phyloP scores from a whole-genome alignment of 2,888 invertebrate genomes.

The Caenorhabditis parvicauda region DNA sequence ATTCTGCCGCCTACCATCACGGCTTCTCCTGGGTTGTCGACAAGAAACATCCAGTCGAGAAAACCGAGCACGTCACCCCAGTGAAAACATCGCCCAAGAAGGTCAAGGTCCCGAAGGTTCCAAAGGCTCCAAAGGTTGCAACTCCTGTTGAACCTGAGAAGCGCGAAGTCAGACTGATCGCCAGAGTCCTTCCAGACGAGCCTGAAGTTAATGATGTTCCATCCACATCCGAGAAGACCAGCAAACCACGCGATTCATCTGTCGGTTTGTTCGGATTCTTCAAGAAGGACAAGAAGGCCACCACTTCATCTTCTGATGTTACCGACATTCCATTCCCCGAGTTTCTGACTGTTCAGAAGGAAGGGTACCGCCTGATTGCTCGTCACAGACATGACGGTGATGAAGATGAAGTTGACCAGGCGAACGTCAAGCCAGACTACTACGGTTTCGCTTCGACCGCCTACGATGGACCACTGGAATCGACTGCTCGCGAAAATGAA shows the following conservation, averaged over 20 bases:
- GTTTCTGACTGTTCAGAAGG: too few relatives aligned
- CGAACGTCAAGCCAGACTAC: conserved; percentile 8
- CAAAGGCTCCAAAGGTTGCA: too few relatives aligned
- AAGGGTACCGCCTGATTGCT: conserved; percentile 15
- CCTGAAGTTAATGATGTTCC: neutral
- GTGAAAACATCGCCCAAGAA: too few relatives aligned
- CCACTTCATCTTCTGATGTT: too few relatives aligned
- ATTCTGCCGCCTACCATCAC: too few relatives aligned
- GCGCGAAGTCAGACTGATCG: too few relatives aligned
- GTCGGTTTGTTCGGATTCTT: too few relatives aligned
- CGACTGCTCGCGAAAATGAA: conserved; percentile 10
- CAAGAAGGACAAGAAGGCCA: too few relatives aligned
- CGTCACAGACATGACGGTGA: conserved; percentile 28
- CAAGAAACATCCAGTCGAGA: neutral
- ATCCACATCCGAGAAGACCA: too few relatives aligned
- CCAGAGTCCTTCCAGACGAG: neutral
- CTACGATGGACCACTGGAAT: conserved; percentile 27
- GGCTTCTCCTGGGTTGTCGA: conserved; percentile 11
- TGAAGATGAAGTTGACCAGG: conserved; percentile 24
- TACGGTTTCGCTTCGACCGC: conserved; percentile 10
- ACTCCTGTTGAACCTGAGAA: conserved; percentile 7
- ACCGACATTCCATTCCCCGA: too few relatives aligned
- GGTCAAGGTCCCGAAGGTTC: neutral
- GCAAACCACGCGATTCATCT: too few relatives aligned
- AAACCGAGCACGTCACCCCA: neutral